Percentiles rank a stretch among this genome's conserved stretches.
Evolutionary conservation across 2,888 invertebrate genomes (phyloP).

Genomic region (Oeneis ivallda): DNA sequence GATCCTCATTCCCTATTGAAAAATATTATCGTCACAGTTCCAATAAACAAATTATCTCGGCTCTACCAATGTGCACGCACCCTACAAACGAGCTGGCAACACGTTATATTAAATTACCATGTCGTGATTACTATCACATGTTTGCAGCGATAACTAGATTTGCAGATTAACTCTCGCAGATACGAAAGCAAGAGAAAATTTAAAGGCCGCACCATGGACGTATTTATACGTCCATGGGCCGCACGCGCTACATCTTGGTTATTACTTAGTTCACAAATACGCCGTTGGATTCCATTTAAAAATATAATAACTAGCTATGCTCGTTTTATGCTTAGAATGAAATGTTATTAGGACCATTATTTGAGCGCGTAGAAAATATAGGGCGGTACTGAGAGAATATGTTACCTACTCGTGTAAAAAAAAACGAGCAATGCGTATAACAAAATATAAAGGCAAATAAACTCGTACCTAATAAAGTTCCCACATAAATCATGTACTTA

Average conservation of each 20-base stretch:
- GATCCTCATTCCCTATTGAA: no score
- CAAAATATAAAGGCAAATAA: no score
- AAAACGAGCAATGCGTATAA: neutral
- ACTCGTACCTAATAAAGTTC: neutral
- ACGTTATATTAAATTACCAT: slow-evolving; percentile 12
- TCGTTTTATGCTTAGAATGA: neutral
- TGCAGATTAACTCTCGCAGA: slow-evolving; percentile 18
- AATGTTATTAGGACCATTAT: slow-evolving; percentile 1
- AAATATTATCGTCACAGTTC: no score
- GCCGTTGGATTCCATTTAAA: no score
- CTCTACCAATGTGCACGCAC: neutral
- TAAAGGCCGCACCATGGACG: neutral
- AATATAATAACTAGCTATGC: neutral
- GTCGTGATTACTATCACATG: slow-evolving; percentile 16
- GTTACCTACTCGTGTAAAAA: no score
- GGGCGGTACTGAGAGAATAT: no score
- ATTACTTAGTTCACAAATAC: slow-evolving; percentile 7
- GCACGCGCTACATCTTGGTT: neutral
- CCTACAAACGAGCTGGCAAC: neutral
- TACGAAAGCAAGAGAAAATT: slow-evolving; percentile 18
- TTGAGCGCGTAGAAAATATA: no score
- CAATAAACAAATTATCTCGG: neutral
- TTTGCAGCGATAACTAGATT: slow-evolving; percentile 21
- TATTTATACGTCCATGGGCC: no score
- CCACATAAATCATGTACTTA: slow-evolving; percentile 11